Conservation (phyloP, 1,140 invertebrate genomes). For the Drosophila eugracilis region DNA sequence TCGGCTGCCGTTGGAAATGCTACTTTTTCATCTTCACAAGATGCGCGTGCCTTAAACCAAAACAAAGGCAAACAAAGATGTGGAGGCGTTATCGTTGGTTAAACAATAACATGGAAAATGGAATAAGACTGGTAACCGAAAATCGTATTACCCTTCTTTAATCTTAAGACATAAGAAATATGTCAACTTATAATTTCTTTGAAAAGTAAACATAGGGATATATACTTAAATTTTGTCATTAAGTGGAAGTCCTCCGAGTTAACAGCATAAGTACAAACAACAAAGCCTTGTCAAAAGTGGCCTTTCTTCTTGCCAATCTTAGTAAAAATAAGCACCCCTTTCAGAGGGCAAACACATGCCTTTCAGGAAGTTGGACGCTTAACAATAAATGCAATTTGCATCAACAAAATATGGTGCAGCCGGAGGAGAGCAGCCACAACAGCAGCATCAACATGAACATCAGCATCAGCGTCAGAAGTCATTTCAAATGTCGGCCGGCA, state of each 20-base stretch:
- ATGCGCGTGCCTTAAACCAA: constrained; percentile 53
- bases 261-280: not conserved
- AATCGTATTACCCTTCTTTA: not conserved
- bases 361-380: constrained; percentile 46
- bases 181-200: not conserved
- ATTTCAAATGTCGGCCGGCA: constrained; percentile 47
- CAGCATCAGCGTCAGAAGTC: constrained; percentile 34
- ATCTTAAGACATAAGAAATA: no score
- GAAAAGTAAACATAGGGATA: not conserved
- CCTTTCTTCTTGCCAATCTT: constrained; percentile 6
- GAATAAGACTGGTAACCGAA: not conserved
- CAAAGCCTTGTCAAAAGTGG: constrained; percentile 3
- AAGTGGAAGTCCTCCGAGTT: no score
- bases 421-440: not conserved
- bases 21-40: constrained; percentile 24
- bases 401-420: constrained; percentile 44
- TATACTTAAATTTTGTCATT: not conserved
- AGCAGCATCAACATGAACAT: constrained; percentile 12
- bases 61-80: constrained; percentile 48
- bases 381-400: constrained; percentile 69
- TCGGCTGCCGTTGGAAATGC: constrained; percentile 39
- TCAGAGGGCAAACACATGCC: constrained; percentile 8
- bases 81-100: constrained; percentile 40
- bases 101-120: constrained; percentile 22
- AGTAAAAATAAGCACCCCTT: not conserved